phyloP scores from a whole-genome alignment of 2,113 vertebrate genomes.

The Dendropsophus ebraccatus region DNA sequence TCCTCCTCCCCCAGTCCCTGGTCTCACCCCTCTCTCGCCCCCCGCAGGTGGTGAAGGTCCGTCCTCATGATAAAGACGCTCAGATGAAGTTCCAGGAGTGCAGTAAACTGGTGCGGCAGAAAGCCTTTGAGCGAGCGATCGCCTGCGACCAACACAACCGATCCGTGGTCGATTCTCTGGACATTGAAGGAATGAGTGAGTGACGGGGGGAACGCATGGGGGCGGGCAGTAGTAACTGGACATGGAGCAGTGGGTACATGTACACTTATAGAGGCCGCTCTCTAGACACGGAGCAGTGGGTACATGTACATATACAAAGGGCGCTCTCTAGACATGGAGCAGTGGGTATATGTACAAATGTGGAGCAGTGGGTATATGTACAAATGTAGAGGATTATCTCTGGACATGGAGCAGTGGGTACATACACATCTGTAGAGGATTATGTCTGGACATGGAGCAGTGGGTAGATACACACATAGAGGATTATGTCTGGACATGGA shows the following conservation, averaged over 20 bases:
- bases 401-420: neutral
- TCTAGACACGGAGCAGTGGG: neutral
- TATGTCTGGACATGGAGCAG: neutral
- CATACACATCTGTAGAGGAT: neutral
- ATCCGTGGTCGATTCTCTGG: conserved; percentile 89
- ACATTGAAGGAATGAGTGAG: conserved; percentile 96
- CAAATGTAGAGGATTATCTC: neutral
- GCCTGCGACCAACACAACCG: conserved; percentile 88
- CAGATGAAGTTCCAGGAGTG: conserved; percentile 94
- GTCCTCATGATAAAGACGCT: conserved; percentile 91
- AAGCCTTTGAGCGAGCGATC: conserved; percentile 92
- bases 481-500: neutral
- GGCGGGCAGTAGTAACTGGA: neutral
- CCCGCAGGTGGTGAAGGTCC: conserved; percentile 85
- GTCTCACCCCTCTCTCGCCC: neutral
- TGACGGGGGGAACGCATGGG: neutral
- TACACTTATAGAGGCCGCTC: neutral
- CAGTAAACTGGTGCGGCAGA: conserved; percentile 91
- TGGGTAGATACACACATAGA: neutral
- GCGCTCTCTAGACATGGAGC: neutral
- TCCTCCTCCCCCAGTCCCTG: neutral
- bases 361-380: neutral
- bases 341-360: neutral
- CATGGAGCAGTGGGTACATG: neutral
- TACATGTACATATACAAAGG: neutral